A percentile compares a stretch with the other conserved stretches of the same genome.
Evolutionary conservation across 2,888 invertebrate genomes (phyloP).

Genomic region (Lochmaea crataegi): DNA sequence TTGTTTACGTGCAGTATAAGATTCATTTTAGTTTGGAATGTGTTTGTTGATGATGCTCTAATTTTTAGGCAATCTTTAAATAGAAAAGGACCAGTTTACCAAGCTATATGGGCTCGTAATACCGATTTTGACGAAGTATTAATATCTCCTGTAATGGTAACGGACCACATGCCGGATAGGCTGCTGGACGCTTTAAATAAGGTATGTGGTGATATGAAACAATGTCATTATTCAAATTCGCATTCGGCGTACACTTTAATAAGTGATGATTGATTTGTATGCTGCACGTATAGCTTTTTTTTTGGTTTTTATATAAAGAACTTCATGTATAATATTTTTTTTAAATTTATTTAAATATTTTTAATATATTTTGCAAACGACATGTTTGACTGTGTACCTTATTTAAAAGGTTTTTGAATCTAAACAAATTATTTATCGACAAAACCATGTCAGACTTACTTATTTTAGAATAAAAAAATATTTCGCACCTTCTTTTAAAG

Average conservation of each 20-base stretch:
- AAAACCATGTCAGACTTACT: too few species aligned
- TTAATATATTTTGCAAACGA: too few species aligned
- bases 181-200: slow-evolving; percentile 85
- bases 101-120: slow-evolving; percentile 88
- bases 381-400: too few species aligned
- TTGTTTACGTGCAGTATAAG: too few species aligned
- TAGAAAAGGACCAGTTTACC: slow-evolving; percentile 83
- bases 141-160: slow-evolving; percentile 89
- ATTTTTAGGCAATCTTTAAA: slow-evolving; percentile 73
- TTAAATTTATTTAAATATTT: too few species aligned
- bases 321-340: too few species aligned
- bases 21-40: too few species aligned
- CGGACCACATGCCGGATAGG: slow-evolving; percentile 92
- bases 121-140: slow-evolving; percentile 88
- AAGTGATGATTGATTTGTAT: slow-evolving; percentile 46
- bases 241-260: slow-evolving; percentile 39
- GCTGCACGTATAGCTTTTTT: slow-evolving; percentile 43
- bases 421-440: too few species aligned
- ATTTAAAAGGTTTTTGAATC: too few species aligned
- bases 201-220: slow-evolving; percentile 68
- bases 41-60: too few species aligned
- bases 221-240: slow-evolving; percentile 30
- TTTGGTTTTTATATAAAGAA: background rate
- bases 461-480: too few species aligned
- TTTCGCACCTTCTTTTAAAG: too few species aligned